Conservation (phyloP, 2,113 vertebrate species). For the Pollimyrus isidori region DNA sequence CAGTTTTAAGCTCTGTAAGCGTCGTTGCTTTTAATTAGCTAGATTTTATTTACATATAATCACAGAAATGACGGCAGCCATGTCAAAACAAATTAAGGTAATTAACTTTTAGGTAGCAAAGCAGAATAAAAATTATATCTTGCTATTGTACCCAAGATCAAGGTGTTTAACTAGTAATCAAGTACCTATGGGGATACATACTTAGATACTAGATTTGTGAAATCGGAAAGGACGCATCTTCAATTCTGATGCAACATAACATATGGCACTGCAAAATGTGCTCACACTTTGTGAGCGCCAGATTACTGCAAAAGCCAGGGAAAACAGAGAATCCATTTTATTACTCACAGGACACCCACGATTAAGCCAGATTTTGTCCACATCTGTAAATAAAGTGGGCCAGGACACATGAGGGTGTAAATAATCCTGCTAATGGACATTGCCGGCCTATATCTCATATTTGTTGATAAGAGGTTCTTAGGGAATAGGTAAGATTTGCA, state of each 20-base stretch:
- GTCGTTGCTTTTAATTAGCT: not conserved
- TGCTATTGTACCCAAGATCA: not conserved
- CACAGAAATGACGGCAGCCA: not conserved
- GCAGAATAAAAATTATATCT: not conserved
- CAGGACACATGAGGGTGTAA: not conserved
- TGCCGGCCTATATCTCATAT: not conserved
- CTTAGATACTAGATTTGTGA: not conserved
- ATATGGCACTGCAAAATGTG: not conserved
- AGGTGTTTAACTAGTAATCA: not conserved
- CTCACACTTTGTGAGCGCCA: not conserved
- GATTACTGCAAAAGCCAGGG: not conserved
- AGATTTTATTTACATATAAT: not conserved
- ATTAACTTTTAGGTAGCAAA: not conserved
- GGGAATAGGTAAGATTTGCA: not conserved
- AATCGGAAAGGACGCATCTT: not conserved
- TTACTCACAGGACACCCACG: not conserved
- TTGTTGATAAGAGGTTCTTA: not conserved
- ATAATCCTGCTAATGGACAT: not conserved
- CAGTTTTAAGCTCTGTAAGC: not conserved
- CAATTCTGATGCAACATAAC: not conserved
- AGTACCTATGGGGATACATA: not conserved
- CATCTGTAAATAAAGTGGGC: not conserved
- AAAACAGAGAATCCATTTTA: not conserved
- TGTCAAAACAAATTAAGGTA: not conserved
- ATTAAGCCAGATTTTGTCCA: not conserved